phyloP scores from a whole-genome alignment of 2,888 invertebrate species.

The Diarsia dahlii region DNA sequence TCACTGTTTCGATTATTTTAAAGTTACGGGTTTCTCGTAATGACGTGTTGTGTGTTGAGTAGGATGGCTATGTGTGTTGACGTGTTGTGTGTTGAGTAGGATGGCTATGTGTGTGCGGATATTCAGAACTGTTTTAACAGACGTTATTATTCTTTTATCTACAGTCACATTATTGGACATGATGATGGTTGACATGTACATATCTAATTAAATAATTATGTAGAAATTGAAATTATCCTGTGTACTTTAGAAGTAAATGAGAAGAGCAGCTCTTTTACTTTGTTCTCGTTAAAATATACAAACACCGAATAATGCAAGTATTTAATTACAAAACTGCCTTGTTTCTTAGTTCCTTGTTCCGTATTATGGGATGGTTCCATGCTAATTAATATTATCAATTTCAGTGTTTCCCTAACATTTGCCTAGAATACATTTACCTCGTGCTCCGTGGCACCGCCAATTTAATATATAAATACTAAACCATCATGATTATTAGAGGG shows the following conservation, averaged over 20 bases:
- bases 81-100: neutral
- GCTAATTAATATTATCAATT: neutral
- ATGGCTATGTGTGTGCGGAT: neutral
- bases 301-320: no score
- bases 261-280: no score
- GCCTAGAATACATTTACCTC: neutral
- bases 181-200: no score
- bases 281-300: no score
- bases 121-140: neutral
- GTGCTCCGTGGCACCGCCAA: neutral
- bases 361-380: neutral
- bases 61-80: neutral
- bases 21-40: constrained; percentile 18
- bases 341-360: no score
- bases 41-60: neutral
- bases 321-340: neutral
- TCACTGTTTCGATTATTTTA: constrained; percentile 21
- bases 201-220: no score
- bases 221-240: neutral
- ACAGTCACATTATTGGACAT: neutral
- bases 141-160: neutral
- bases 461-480: constrained; percentile 16
- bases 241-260: neutral
- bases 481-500: constrained; percentile 22
- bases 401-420: neutral